These are phyloP conservation scores for Crypturellus undulatus DNA, from an alignment of 2,113 vertebrate genomes.

Conservation along the genomic window DNA sequence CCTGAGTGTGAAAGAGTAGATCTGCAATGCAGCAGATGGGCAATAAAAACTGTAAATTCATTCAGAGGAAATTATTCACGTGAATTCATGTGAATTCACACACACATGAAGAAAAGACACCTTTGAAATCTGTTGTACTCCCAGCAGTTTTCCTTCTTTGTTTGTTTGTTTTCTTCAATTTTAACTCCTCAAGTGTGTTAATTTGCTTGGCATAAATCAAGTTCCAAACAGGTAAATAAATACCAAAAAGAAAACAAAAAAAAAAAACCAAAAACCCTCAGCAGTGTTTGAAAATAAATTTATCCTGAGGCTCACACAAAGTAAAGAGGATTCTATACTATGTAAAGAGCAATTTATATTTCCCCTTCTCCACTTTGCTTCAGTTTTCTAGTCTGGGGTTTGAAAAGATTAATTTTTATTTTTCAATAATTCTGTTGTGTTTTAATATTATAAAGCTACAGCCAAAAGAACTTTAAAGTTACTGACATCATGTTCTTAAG, in stretches of 20 bases:
- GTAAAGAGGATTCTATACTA: not conserved
- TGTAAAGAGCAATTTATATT: not conserved
- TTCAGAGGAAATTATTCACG: not conserved
- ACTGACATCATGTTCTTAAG: not conserved
- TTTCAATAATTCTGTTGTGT: not conserved
- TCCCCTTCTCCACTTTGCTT: not conserved
- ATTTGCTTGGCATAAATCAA: not conserved
- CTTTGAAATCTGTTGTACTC: not conserved
- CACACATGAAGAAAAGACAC: not conserved
- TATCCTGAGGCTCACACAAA: not conserved
- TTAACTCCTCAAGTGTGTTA: not conserved
- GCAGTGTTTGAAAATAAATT: not conserved
- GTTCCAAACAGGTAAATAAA: not conserved
- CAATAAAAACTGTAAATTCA: not conserved
- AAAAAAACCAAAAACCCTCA: rapidly evolving
- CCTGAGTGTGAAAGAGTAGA: not conserved
- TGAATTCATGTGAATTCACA: not conserved
- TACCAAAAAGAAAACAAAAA: not conserved
- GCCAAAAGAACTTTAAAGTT: not conserved
- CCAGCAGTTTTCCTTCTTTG: not conserved
- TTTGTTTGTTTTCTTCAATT: not conserved
- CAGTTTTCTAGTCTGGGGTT: not conserved
- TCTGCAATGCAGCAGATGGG: not conserved
- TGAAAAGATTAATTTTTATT: not conserved
- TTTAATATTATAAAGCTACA: not conserved